These are phyloP conservation scores for Drosophila burlai DNA, from an alignment of 1,140 invertebrate species.

Conservation along the genomic window DNA sequence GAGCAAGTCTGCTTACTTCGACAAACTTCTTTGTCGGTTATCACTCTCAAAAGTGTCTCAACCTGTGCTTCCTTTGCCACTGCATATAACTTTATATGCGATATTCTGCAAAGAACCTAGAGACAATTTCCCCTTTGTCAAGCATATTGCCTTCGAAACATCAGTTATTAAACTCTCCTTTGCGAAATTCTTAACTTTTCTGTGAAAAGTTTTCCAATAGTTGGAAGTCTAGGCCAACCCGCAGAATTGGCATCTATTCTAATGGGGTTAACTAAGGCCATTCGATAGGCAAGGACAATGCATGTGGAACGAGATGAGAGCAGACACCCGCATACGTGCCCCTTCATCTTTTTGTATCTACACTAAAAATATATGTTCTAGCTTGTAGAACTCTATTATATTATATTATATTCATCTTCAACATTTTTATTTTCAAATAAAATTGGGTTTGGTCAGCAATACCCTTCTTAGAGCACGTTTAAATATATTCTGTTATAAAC, in stretches of 20 bases:
- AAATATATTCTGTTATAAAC: not conserved
- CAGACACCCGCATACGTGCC: slow-evolving; percentile 16
- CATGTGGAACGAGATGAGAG: slow-evolving; percentile 33
- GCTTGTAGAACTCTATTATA: not conserved
- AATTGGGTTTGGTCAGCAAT: too few relatives aligned
- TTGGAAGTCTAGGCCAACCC: slow-evolving; percentile 5
- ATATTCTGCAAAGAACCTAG: not conserved
- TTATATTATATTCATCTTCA: not conserved
- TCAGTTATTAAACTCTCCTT: slow-evolving; percentile 1
- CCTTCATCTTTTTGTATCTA: not conserved
- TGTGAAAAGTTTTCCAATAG: slow-evolving; percentile 14
- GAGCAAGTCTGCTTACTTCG: not conserved
- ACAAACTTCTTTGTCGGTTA: not conserved
- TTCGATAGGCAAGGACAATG: slow-evolving; percentile 43
- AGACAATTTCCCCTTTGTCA: slow-evolving; percentile 6
- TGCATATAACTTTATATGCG: not conserved
- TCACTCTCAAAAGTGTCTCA: not conserved
- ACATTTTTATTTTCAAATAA: not conserved
- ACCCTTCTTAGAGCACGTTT: not conserved
- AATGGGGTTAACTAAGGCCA: slow-evolving; percentile 37
- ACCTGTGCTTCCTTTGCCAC: not conserved
- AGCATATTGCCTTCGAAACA: slow-evolving; percentile 21
- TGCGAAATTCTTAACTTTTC: slow-evolving; percentile 14
- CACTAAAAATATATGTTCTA: slow-evolving; percentile 3
- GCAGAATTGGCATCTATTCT: slow-evolving; percentile 21